Evolutionary conservation across 2,888 invertebrate species (phyloP), one percentile per base, ranked within the genome.

Genomic region (Pocota personata): DNA sequence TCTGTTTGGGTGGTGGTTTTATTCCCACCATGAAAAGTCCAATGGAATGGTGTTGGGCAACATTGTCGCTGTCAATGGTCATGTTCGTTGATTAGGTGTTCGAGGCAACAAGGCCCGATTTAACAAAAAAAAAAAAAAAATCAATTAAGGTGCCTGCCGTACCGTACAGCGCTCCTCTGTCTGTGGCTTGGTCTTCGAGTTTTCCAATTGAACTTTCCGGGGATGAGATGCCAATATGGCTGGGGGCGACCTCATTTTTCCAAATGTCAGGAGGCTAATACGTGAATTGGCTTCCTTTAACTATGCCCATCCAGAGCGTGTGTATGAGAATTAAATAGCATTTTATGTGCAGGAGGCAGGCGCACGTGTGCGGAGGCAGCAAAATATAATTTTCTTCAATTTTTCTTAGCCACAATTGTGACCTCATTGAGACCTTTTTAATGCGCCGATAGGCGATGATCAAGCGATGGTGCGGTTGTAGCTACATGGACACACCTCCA

Each of bases 181-280:
- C 14, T n/a, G n/a, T n/a, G n/a, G n/a, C n/a, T n/a, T n/a, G 27
- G 16, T 19, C 21, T 43, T 7, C 19, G 35, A 24, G 27, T 73
- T 83, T 76, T 37, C 69, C 67, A 75, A 84, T 75, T 80, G 73
- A 84, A 84, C 79, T 84, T 84, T 73, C 55, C 67, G 55, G 83
- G 79, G 37, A 37, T 37, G 67, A 16, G 71, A 77, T 66, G 58
- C 27, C 77, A 72, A 69, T 71, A 50, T 35, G 43, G 72, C 66
- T 82, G 55, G 83, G 35, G 73, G 82, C 72, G 76, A 82, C 86
- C 86, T 72, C 86, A 76, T 86, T 86, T 86, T 69, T 62, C 88
- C 88, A 90, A 91, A 91, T 91, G 91, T 90, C 90, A 90, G 89
- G 88, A 91, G 91, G 90, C 90, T 91, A 90, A 91, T 91, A 90